phyloP scores from a whole-genome alignment of 2,888 invertebrate genomes.

The Zelleria hepariella region DNA sequence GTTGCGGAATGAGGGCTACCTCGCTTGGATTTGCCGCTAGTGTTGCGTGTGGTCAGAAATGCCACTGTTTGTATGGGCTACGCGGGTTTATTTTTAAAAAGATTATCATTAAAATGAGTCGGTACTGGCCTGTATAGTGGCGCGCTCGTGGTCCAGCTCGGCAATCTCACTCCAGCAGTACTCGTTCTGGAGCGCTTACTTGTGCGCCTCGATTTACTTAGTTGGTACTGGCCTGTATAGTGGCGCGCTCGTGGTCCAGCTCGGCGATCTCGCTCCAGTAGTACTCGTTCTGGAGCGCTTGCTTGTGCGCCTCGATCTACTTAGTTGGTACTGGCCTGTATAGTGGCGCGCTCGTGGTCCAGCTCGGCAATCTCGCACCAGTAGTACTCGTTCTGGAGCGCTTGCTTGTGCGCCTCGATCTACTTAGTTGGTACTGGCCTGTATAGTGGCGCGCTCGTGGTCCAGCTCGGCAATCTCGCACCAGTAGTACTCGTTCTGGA shows the following conservation, averaged over 20 bases:
- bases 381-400: slow-evolving; percentile 70
- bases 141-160: slow-evolving; percentile 25
- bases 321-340: too few relatives aligned
- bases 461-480: slow-evolving; percentile 52
- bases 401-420: slow-evolving; percentile 52
- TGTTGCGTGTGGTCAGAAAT: too few relatives aligned
- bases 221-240: too few relatives aligned
- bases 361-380: slow-evolving; percentile 60
- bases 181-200: slow-evolving; percentile 67
- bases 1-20: too few relatives aligned
- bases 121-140: slow-evolving; percentile 45
- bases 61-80: too few relatives aligned
- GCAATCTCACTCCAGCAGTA: slow-evolving; percentile 66
- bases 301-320: slow-evolving; percentile 58
- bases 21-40: too few relatives aligned
- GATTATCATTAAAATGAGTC: too few relatives aligned
- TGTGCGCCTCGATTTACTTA: slow-evolving; percentile 58
- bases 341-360: slow-evolving; percentile 21
- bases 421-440: too few relatives aligned
- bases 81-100: too few relatives aligned
- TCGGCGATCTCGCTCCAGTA: slow-evolving; percentile 63
- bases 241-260: slow-evolving; percentile 21
- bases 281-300: slow-evolving; percentile 69
- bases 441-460: slow-evolving; percentile 27
- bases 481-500: slow-evolving; percentile 73